A percentile compares a stretch with the other conserved stretches of the same genome.
Conservation (phyloP, 30 jellyfish, hydroid and myxozoan genomes). For the Turritopsis rubra region DNA sequence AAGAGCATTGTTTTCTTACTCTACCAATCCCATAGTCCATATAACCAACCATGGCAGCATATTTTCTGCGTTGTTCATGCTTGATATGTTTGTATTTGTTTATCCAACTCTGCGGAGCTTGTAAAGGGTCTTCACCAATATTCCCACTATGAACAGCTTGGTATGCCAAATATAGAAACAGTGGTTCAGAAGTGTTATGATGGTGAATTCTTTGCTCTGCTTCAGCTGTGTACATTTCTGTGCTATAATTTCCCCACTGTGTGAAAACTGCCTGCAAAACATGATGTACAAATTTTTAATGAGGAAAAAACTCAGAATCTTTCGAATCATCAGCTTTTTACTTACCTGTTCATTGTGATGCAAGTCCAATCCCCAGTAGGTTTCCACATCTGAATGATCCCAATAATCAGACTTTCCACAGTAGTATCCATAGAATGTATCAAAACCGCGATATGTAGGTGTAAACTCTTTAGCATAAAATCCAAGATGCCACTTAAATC, state of each 20-base stretch:
- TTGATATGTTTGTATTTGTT: constrained; percentile 53
- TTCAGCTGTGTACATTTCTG: constrained; percentile 75
- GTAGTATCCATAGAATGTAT: constrained; percentile 81
- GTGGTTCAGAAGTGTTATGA: constrained; percentile 70
- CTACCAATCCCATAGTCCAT: constrained; percentile 84
- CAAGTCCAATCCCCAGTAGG: constrained; percentile 84
- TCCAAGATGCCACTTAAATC: constrained; percentile 85
- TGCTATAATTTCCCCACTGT: constrained; percentile 91
- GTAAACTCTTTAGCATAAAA: constrained; percentile 62
- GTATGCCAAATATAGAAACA: constrained; percentile 78
- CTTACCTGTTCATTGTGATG: constrained; percentile 67
- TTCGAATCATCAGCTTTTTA: background rate
- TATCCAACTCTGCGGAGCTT: constrained; percentile 78
- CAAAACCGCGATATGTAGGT: constrained; percentile 91
- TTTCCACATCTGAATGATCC: constrained; percentile 75
- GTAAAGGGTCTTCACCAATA: constrained; percentile 74
- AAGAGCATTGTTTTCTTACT: constrained; percentile 19
- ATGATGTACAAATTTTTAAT: background rate
- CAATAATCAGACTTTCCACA: constrained; percentile 92
- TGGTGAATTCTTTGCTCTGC: constrained; percentile 45
- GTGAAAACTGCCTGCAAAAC: constrained; percentile 56
- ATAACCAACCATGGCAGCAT: constrained; percentile 89
- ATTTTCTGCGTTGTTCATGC: constrained; percentile 68
- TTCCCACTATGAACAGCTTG: constrained; percentile 98
- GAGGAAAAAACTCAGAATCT: no score